phyloP scores from a whole-genome alignment of 2,797 vertebrate species.

The Danio tinwini region DNA sequence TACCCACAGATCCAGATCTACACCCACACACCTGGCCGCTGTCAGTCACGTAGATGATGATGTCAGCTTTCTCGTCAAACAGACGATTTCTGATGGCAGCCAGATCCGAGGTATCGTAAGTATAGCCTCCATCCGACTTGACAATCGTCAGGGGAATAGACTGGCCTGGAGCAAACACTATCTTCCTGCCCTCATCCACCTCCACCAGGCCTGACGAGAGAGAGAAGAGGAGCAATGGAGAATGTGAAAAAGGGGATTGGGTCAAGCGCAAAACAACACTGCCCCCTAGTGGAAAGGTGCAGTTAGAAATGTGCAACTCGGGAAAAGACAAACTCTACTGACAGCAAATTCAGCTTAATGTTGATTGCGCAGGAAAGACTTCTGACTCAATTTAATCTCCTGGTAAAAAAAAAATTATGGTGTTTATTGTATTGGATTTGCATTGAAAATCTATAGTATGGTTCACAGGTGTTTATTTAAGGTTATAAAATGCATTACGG shows the following conservation, averaged over 20 bases:
- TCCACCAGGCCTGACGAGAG: conserved; percentile 79
- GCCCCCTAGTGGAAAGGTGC: conserved; percentile 62
- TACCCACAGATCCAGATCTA: neutral
- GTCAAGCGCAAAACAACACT: conserved; percentile 51
- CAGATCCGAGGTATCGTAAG: conserved; percentile 96
- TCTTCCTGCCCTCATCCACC: conserved; percentile 91
- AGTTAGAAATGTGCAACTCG: neutral
- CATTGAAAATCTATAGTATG: too few relatives aligned
- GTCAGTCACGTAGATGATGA: conserved; percentile 92
- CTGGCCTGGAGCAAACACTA: conserved; percentile 88
- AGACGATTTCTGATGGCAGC: conserved; percentile 91
- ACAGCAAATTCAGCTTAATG: too few relatives aligned
- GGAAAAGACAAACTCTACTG: too few relatives aligned
- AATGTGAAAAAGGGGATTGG: neutral
- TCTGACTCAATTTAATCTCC: too few relatives aligned
- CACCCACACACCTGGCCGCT: conserved; percentile 86
- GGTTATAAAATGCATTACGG: too few relatives aligned
- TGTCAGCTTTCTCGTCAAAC: conserved; percentile 86
- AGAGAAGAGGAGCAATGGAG: conserved; percentile 6
- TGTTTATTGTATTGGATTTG: too few relatives aligned
- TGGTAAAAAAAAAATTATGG: too few relatives aligned
- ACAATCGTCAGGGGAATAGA: conserved; percentile 89
- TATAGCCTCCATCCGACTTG: conserved; percentile 96
- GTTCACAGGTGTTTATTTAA: too few relatives aligned
- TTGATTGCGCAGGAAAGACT: too few relatives aligned